phyloP scores from a whole-genome alignment of 2,888 invertebrate genomes.

The Ametastegia equiseti region DNA sequence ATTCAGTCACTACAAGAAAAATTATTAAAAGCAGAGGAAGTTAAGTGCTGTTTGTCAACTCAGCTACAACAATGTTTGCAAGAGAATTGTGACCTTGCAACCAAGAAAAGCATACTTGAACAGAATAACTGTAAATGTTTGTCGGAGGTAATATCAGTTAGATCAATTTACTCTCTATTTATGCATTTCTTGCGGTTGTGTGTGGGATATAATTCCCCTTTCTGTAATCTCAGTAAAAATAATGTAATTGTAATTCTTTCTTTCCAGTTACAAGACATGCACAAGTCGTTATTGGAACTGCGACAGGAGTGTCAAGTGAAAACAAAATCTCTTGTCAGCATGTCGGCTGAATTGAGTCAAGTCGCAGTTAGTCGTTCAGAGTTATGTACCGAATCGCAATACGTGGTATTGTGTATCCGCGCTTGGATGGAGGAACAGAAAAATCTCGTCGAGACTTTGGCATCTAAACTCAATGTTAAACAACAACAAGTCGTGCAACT shows the following conservation, averaged over 20 bases:
- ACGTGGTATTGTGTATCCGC: slow-evolving; percentile 66
- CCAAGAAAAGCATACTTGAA: slow-evolving; percentile 63
- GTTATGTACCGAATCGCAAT: slow-evolving; percentile 66
- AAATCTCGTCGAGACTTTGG: slow-evolving; percentile 58
- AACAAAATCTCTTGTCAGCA: slow-evolving; percentile 62
- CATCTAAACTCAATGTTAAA: slow-evolving; percentile 61
- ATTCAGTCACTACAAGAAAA: slow-evolving; percentile 58
- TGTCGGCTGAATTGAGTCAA: slow-evolving; percentile 66
- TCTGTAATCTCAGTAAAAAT: not conserved
- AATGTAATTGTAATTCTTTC: slow-evolving; percentile 7
- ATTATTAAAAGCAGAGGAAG: slow-evolving; percentile 58
- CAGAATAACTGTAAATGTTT: slow-evolving; percentile 63
- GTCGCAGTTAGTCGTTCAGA: slow-evolving; percentile 66
- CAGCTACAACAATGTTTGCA: slow-evolving; percentile 61
- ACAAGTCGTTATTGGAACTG: slow-evolving; percentile 65
- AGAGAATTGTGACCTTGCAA: slow-evolving; percentile 53
- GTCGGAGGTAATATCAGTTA: slow-evolving; percentile 60
- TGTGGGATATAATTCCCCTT: too few relatives aligned
- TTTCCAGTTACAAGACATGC: slow-evolving; percentile 65
- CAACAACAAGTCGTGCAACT: slow-evolving; percentile 63
- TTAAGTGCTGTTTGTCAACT: slow-evolving; percentile 59
- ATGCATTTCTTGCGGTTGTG: too few relatives aligned
- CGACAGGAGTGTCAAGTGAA: slow-evolving; percentile 66
- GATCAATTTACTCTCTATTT: not conserved
- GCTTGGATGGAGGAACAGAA: slow-evolving; percentile 68